phyloP scores from a whole-genome alignment of 2,797 vertebrate species.

The Lophius americanus region DNA sequence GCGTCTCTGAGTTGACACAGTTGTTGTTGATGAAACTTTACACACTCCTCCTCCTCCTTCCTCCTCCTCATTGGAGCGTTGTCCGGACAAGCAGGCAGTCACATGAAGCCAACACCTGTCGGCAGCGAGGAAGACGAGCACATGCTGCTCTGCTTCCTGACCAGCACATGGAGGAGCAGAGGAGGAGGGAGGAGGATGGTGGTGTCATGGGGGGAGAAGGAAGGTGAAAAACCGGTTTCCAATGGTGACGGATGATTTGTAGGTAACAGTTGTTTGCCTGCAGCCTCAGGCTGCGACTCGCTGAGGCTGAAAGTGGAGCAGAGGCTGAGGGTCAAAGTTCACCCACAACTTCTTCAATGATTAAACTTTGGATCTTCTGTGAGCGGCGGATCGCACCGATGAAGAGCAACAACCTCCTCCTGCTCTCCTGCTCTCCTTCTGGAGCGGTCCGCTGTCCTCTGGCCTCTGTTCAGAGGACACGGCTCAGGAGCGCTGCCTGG shows the following conservation, averaged over 20 bases:
- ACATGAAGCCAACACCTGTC: conserved; percentile 82
- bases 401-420: background rate
- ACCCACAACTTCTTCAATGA: too few relatives aligned
- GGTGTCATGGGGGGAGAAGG: background rate
- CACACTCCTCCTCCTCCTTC: conserved; percentile 38
- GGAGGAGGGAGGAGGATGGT: conserved; percentile 15
- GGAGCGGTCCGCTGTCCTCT: background rate
- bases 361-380: too few relatives aligned
- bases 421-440: background rate
- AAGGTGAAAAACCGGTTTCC: conserved; percentile 77
- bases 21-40: conserved; percentile 72
- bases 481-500: background rate
- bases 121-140: conserved; percentile 64
- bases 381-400: background rate
- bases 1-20: conserved; percentile 56
- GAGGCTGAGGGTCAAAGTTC: too few relatives aligned
- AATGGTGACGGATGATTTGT: conserved; percentile 78
- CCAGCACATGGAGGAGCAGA: conserved; percentile 11
- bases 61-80: conserved; percentile 57
- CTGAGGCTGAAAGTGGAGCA: too few relatives aligned
- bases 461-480: background rate
- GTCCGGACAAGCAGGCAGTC: conserved; percentile 65
- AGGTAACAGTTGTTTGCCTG: conserved; percentile 79
- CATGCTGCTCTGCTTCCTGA: conserved; percentile 61
- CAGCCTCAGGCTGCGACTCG: conserved; percentile 48